Base-by-base conservation (phyloP, 2,113 vertebrate species). In the Petromus typicus region DNA sequence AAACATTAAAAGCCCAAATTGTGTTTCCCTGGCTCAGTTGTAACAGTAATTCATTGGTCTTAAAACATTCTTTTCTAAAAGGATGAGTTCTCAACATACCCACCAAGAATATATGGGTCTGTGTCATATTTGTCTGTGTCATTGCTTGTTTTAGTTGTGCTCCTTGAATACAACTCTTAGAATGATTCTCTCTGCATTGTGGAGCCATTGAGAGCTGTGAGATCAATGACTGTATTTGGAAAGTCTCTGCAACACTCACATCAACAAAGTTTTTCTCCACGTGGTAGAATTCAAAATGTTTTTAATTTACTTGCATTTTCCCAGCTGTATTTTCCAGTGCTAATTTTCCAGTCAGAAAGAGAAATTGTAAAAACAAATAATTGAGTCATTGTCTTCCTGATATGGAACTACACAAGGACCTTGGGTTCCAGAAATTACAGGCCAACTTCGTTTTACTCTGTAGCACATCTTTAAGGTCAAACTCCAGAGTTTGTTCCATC, bases 71-170 rank as follows among this genome's bases (percentile, higher is more conserved):
- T 91, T 64, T 79, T 82, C 71, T 92, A 76, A 94, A 93, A 95
- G 96, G 91, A n/a, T 96, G 94, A 63, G 76, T 96, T 97, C 93
- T 97, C 96, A 96, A 95, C 45, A 51, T 10, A 96, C 87, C 97
- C 97, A 92, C 95, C 93, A 96, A 94, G 94, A 95, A 90, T 96
- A 94, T 94, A 84, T 79, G 94, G 93, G n/a, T n/a, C n/a, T n/a
- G n/a, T n/a, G n/a, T n/a, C n/a, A 89, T 97, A 85, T 98, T 97
- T 95, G 82, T 97, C 96, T 96, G 86, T 88, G 16, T 66, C 84
- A 71, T 93, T 91, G 56, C 88, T 98, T 86, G 82, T 96, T 95
- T 96, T 64, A 76, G 90, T 14, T 88, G 71, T 86, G 89, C 54
- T 89, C 18, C 40, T 95, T 66, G 54, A 93, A 71, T 95, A 86